Evolutionary conservation across 1,140 invertebrate species (phyloP).

Genomic region (Microvelia longipes): DNA sequence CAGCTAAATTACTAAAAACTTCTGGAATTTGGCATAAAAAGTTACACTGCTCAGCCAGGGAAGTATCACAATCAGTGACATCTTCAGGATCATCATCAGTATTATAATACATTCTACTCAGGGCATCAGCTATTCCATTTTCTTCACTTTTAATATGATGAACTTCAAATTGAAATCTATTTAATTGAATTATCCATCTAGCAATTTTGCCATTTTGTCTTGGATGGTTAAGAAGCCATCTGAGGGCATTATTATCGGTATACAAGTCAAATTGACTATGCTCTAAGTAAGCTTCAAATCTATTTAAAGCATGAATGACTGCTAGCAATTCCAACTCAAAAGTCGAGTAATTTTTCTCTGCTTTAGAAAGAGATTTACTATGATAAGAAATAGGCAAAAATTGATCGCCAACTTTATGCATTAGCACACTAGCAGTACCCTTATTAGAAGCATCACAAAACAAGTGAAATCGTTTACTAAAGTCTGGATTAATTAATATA

Average conservation of each 20-base stretch:
- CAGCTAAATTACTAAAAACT: neutral
- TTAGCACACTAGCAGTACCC: neutral
- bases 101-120: neutral
- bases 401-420: neutral
- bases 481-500: neutral
- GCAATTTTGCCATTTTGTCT: constrained; percentile 4
- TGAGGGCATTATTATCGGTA: constrained; percentile 3
- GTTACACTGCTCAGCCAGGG: neutral
- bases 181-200: constrained; percentile 1
- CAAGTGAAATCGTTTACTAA: neutral
- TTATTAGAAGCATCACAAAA: neutral
- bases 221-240: constrained; percentile 4
- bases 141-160: constrained; percentile 2
- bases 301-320: neutral
- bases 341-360: constrained; percentile 1
- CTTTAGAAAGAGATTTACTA: neutral
- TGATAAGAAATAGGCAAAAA: neutral
- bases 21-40: neutral
- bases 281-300: constrained; percentile 4
- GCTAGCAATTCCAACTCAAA: constrained; percentile 3
- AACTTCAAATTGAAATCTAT: constrained; percentile 2
- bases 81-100: neutral
- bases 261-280: constrained; percentile 2
- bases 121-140: constrained; percentile 5
- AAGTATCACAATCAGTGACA: neutral